phyloP scores from a whole-genome alignment of 2,888 invertebrate genomes.

The Lordiphosa andalusiaca region DNA sequence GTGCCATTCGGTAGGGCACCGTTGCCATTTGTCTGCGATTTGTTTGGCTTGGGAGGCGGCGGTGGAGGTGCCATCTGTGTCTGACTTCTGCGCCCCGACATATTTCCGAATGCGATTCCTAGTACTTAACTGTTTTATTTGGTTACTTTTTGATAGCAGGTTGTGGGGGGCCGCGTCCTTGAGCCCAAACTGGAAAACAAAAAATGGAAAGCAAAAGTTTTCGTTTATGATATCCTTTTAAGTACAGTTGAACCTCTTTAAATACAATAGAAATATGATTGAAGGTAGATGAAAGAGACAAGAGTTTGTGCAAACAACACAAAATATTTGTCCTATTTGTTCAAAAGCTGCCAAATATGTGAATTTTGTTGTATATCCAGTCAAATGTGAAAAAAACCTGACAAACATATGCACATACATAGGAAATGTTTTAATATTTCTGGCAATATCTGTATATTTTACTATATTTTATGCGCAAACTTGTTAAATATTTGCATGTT shows the following conservation, averaged over 20 bases:
- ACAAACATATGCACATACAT: too few species aligned
- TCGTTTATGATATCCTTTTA: conserved; percentile 30
- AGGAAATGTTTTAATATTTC: too few species aligned
- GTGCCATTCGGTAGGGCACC: conserved; percentile 66
- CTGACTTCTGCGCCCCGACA: conserved; percentile 78
- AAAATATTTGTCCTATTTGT: too few species aligned
- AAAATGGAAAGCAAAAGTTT: conserved; percentile 35
- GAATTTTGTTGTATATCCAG: too few species aligned
- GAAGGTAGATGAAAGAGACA: not conserved
- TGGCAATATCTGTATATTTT: too few species aligned
- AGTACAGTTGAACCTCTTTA: not conserved
- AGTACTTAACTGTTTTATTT: conserved; percentile 35
- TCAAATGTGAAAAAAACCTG: too few species aligned
- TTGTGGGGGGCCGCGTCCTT: conserved; percentile 39
- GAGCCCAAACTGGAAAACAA: conserved; percentile 49
- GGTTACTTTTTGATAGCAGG: conserved; percentile 10
- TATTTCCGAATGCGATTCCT: conserved; percentile 47
- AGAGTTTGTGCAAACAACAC: not conserved
- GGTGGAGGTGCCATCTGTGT: conserved; percentile 79
- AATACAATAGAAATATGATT: not conserved
- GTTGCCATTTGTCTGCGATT: conserved; percentile 65
- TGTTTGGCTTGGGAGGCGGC: conserved; percentile 79
- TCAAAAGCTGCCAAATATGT: too few species aligned
- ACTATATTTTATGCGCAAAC: too few species aligned
- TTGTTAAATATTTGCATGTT: too few species aligned